A percentile compares a stretch with the other conserved stretches of the same genome.
Evolutionary conservation across 2,797 vertebrate genomes (phyloP).

Genomic region (Aeoliscus strigatus): DNA sequence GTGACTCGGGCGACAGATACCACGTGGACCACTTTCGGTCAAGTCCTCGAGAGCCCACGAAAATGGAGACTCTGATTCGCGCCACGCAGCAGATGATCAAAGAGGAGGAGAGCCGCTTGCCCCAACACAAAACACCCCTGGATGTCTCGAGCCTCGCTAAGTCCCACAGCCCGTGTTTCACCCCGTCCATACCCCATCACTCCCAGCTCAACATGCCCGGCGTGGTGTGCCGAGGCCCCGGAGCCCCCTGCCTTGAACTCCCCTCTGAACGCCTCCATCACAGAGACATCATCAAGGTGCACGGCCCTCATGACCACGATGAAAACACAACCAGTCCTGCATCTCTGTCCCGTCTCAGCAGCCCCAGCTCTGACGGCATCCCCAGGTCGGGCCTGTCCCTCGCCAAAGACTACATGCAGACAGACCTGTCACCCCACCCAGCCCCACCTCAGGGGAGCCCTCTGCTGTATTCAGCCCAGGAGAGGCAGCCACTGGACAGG

Average conservation of each 20-base stretch:
- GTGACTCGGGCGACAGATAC: conserved; percentile 88
- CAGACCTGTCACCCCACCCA: conserved; percentile 83
- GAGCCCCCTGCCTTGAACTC: conserved; percentile 68
- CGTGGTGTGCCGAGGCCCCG: conserved; percentile 78
- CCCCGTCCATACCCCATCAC: conserved; percentile 78
- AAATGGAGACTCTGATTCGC: conserved; percentile 92
- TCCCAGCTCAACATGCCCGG: conserved; percentile 79
- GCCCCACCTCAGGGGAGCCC: conserved; percentile 81
- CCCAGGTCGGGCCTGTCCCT: conserved; percentile 71
- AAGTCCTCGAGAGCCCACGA: conserved; percentile 88
- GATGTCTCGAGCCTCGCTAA: conserved; percentile 83
- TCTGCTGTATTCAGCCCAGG: conserved; percentile 82
- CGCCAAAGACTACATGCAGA: conserved; percentile 87
- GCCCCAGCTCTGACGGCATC: conserved; percentile 86
- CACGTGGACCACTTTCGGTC: conserved; percentile 83
- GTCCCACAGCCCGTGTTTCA: conserved; percentile 81
- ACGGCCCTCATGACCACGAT: conserved; percentile 81
- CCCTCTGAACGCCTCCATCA: conserved; percentile 84
- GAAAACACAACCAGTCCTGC: conserved; percentile 81
- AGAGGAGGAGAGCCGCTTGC: conserved; percentile 89
- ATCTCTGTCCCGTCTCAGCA: conserved; percentile 86
- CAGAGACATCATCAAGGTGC: conserved; percentile 75
- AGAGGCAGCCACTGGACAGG: conserved; percentile 87
- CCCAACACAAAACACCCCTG: conserved; percentile 80
- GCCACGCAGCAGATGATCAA: conserved; percentile 97